Percentiles rank a stretch among this genome's conserved stretches.
These are phyloP conservation scores for Galerucella calmariensis DNA, from an alignment of 2,888 invertebrate genomes.

Conservation along the genomic window DNA sequence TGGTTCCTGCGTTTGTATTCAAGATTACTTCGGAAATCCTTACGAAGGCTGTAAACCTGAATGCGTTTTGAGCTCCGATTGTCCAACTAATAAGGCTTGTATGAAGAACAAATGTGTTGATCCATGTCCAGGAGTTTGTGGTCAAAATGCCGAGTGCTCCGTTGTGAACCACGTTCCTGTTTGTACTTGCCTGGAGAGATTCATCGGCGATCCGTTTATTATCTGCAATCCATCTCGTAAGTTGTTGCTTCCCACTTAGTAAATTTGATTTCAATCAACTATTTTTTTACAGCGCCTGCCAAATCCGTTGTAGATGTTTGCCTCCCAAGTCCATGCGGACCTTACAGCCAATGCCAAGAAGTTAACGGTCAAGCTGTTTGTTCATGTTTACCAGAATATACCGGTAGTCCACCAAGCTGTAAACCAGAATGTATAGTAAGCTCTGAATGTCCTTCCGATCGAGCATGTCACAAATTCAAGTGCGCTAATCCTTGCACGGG, in stretches of 20 bases:
- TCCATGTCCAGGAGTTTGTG: slow-evolving; percentile 89
- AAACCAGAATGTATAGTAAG: slow-evolving; percentile 82
- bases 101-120: slow-evolving; percentile 85
- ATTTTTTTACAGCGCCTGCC: slow-evolving; percentile 44
- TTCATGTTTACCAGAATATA: slow-evolving; percentile 76
- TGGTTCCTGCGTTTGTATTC: slow-evolving; percentile 83
- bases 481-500: slow-evolving; percentile 81
- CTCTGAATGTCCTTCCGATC: slow-evolving; percentile 78
- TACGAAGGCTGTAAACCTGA: slow-evolving; percentile 89
- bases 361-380: slow-evolving; percentile 78
- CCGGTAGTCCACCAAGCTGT: slow-evolving; percentile 80
- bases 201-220: slow-evolving; percentile 78
- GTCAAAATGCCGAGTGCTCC: slow-evolving; percentile 83
- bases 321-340: slow-evolving; percentile 80
- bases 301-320: slow-evolving; percentile 68
- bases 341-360: slow-evolving; percentile 77
- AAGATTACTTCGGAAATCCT: slow-evolving; percentile 86
- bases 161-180: slow-evolving; percentile 89
- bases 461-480: slow-evolving; percentile 80
- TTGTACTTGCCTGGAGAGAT: slow-evolving; percentile 80
- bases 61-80: slow-evolving; percentile 87
- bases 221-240: slow-evolving; percentile 62
- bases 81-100: slow-evolving; percentile 84
- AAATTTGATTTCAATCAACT: background rate
- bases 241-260: background rate